Conservation (phyloP, 2,113 vertebrate species). For the Sardina pilchardus region DNA sequence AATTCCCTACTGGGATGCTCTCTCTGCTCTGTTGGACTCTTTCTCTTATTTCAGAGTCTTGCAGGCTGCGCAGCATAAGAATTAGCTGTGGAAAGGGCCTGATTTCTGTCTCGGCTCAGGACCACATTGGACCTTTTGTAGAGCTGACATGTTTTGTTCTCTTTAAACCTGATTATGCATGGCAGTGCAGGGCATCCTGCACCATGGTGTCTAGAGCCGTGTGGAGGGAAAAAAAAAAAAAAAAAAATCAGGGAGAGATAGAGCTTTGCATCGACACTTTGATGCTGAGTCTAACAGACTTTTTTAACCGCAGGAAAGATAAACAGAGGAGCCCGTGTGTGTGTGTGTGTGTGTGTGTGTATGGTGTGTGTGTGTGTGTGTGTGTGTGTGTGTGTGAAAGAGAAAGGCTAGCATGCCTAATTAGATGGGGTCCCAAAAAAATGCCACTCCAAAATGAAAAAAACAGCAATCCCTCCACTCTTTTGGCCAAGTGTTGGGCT, state of each 20-base stretch:
- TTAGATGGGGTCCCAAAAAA: background rate
- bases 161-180: slow-evolving; percentile 59
- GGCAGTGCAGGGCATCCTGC: slow-evolving; percentile 42
- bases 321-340: background rate
- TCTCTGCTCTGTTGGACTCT: background rate
- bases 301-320: slow-evolving; percentile 14
- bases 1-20: background rate
- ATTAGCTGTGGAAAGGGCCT: slow-evolving; percentile 45
- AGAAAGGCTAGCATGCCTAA: background rate
- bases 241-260: slow-evolving; percentile 25
- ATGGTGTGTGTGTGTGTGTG: background rate
- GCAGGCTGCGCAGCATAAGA: background rate
- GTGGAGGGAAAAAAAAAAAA: background rate
- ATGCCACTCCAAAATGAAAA: background rate
- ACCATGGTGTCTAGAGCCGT: slow-evolving; percentile 42
- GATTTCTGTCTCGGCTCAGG: slow-evolving; percentile 49
- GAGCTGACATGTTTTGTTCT: slow-evolving; percentile 60
- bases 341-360: too few relatives aligned
- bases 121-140: slow-evolving; percentile 54
- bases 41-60: background rate
- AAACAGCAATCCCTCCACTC: background rate
- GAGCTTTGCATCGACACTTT: slow-evolving; percentile 43
- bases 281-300: slow-evolving; percentile 35
- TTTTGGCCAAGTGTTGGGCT: background rate
- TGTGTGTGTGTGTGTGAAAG: background rate